These are phyloP conservation scores for Rhyacichthys aspro DNA, from an alignment of 2,797 vertebrate species.

Conservation along the genomic window DNA sequence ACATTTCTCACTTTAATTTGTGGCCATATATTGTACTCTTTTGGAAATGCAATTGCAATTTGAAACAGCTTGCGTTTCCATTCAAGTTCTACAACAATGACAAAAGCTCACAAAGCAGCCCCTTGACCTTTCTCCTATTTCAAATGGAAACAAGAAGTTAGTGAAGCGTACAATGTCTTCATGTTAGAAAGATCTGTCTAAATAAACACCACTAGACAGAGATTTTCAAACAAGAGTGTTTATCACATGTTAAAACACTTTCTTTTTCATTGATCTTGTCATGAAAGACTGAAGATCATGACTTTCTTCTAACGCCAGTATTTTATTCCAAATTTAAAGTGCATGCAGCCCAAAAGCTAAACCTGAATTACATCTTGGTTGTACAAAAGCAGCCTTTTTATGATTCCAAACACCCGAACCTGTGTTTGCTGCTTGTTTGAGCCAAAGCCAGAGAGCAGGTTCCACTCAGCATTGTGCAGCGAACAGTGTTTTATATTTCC, in stretches of 20 bases:
- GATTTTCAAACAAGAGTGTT: slow-evolving; percentile 35
- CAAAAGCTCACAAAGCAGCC: not conserved
- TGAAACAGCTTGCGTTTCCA: slow-evolving; percentile 6
- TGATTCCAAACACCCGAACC: slow-evolving; percentile 1
- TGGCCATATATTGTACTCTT: not conserved
- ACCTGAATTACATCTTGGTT: not conserved
- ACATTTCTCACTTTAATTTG: too few species aligned
- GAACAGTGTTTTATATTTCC: slow-evolving; percentile 83
- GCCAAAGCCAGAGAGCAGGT: slow-evolving; percentile 44
- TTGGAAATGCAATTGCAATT: slow-evolving; percentile 11
- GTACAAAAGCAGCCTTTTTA: slow-evolving; percentile 26
- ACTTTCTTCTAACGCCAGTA: slow-evolving; percentile 8
- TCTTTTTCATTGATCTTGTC: slow-evolving; percentile 20
- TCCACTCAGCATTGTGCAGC: slow-evolving; percentile 60
- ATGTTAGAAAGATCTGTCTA: slow-evolving; percentile 21
- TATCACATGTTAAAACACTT: slow-evolving; percentile 21
- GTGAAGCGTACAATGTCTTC: slow-evolving; percentile 12
- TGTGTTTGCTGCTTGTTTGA: slow-evolving; percentile 49
- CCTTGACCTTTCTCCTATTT: slow-evolving; percentile 5
- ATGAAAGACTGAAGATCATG: slow-evolving; percentile 17
- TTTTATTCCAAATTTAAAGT: slow-evolving; percentile 7
- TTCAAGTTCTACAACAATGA: slow-evolving; percentile 4
- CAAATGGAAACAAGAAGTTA: not conserved
- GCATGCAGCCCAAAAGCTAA: slow-evolving; percentile 1
- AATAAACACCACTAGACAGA: slow-evolving; percentile 50